Conservation (phyloP, 2,888 invertebrate species). For the Psylliodes chrysocephalus region DNA sequence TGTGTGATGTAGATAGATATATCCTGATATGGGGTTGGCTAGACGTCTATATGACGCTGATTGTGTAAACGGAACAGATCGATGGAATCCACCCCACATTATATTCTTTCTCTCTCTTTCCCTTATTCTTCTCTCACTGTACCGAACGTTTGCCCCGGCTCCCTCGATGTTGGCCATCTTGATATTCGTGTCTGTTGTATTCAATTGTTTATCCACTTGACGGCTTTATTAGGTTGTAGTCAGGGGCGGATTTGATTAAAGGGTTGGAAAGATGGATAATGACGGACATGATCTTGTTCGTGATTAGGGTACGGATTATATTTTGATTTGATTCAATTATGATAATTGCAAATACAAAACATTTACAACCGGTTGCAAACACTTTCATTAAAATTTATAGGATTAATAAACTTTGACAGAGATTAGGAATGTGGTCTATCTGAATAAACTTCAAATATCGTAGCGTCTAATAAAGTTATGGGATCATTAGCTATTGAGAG, state of each 20-base stretch:
- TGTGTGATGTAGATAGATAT: slow-evolving; percentile 48
- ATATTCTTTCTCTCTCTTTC: slow-evolving; percentile 43
- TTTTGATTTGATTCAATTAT: too few relatives aligned
- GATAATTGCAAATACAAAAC: too few relatives aligned
- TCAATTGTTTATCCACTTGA: slow-evolving; percentile 40
- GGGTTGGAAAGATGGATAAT: not conserved
- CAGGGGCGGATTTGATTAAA: slow-evolving; percentile 1
- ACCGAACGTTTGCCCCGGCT: slow-evolving; percentile 27
- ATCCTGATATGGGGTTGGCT: slow-evolving; percentile 51
- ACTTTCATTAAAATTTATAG: too few relatives aligned
- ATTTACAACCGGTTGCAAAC: too few relatives aligned
- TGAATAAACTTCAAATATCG: too few relatives aligned
- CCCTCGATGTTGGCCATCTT: slow-evolving; percentile 57
- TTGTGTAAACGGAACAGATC: slow-evolving; percentile 58
- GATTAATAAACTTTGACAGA: too few relatives aligned
- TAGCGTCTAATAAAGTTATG: too few relatives aligned
- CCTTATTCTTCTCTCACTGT: slow-evolving; percentile 42
- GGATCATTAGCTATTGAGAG: too few relatives aligned
- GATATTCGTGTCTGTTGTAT: slow-evolving; percentile 47
- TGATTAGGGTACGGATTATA: too few relatives aligned
- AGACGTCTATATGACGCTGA: slow-evolving; percentile 63
- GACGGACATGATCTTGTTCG: too few relatives aligned
- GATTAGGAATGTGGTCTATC: too few relatives aligned
- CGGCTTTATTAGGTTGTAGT: slow-evolving; percentile 39
- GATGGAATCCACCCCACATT: slow-evolving; percentile 55